These are phyloP conservation scores for Parnassius orleans DNA, from an alignment of 2,888 invertebrate species.

Conservation along the genomic window DNA sequence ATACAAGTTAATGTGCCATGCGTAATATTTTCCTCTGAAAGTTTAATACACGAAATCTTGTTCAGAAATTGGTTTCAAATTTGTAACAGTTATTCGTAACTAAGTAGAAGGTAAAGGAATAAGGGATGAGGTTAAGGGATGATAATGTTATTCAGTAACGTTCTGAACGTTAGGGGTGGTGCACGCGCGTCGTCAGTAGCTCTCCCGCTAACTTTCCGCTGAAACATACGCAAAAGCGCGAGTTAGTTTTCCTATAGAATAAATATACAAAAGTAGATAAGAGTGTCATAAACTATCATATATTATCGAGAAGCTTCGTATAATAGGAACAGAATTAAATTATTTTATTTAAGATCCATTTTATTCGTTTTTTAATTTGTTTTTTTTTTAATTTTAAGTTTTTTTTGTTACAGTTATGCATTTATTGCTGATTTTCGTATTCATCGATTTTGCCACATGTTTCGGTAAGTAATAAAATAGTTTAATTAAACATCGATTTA, in stretches of 20 bases:
- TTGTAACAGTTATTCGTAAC: too few relatives aligned
- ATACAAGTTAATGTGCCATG: too few relatives aligned
- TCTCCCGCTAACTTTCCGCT: constrained; percentile 51
- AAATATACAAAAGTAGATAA: constrained; percentile 5
- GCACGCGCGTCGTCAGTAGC: constrained; percentile 44
- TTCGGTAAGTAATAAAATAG: constrained; percentile 57
- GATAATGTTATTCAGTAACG: constrained; percentile 43
- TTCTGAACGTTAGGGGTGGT: constrained; percentile 42
- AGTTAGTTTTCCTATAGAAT: constrained; percentile 3
- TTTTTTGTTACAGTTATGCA: constrained; percentile 61
- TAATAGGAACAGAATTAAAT: too few relatives aligned
- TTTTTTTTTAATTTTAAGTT: neutral
- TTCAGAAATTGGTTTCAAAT: too few relatives aligned
- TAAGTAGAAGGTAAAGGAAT: too few relatives aligned
- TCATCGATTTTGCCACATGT: constrained; percentile 52
- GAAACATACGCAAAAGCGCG: constrained; percentile 62
- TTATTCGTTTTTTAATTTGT: too few relatives aligned
- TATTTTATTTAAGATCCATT: too few relatives aligned
- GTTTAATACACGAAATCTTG: too few relatives aligned
- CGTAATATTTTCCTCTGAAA: too few relatives aligned
- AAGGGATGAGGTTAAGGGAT: too few relatives aligned
- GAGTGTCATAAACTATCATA: too few relatives aligned
- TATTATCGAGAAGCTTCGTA: too few relatives aligned
- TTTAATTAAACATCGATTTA: neutral
- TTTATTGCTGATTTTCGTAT: constrained; percentile 62